Evolutionary conservation across 2,797 vertebrate genomes (phyloP).

Genomic region (Chelon auratus): DNA sequence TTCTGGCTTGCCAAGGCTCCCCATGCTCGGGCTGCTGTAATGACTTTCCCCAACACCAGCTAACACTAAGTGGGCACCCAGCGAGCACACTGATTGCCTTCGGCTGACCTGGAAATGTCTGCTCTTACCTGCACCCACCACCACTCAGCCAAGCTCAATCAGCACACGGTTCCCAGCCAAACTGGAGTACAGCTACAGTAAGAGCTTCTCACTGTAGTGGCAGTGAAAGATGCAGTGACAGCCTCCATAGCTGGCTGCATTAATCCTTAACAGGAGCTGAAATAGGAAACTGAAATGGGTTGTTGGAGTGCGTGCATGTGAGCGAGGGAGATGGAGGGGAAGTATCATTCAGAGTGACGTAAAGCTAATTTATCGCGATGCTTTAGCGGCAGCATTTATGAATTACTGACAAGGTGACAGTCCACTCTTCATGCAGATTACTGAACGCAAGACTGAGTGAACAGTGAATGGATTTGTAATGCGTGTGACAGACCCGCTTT

Average conservation of each 20-base stretch:
- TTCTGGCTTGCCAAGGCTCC: conserved; percentile 24
- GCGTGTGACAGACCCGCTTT: conserved; percentile 1
- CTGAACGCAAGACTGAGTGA: conserved; percentile 22
- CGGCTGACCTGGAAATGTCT: conserved; percentile 71
- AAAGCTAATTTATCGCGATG: conserved; percentile 45
- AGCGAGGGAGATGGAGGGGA: background rate
- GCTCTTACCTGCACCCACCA: conserved; percentile 59
- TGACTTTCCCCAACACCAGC: conserved; percentile 49
- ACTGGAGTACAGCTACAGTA: conserved; percentile 21
- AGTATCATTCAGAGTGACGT: background rate
- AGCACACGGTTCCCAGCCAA: conserved; percentile 26
- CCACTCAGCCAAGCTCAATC: conserved; percentile 37
- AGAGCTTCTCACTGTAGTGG: conserved; percentile 42
- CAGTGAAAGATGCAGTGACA: conserved; percentile 60
- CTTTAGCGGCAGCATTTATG: conserved; percentile 31
- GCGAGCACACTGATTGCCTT: conserved; percentile 50
- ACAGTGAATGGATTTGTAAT: conserved; percentile 22
- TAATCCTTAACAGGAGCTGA: conserved; percentile 54
- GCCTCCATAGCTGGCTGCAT: conserved; percentile 55
- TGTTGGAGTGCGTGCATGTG: conserved; percentile 13
- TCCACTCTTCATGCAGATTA: conserved; percentile 39
- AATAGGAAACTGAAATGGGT: conserved; percentile 46
- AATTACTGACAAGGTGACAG: conserved; percentile 12
- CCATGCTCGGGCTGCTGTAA: conserved; percentile 39
- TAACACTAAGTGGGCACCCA: conserved; percentile 50